phyloP scores from a whole-genome alignment of 2,797 vertebrate genomes.

The Sphaeramia orbicularis region DNA sequence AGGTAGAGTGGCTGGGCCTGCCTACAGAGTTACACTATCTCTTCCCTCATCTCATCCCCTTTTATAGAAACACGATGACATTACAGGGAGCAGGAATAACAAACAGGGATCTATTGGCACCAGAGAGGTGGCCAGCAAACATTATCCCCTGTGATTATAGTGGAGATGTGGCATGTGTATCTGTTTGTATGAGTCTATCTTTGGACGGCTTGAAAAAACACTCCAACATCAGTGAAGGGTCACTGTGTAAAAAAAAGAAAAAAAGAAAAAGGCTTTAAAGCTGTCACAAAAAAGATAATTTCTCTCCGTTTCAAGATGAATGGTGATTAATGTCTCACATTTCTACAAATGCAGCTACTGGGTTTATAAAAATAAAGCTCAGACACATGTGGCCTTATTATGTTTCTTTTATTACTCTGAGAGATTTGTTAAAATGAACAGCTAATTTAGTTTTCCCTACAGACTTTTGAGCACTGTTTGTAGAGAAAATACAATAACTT shows the following conservation, averaged over 20 bases:
- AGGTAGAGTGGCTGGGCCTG: constrained; percentile 26
- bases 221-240: constrained; percentile 6
- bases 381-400: too few species aligned
- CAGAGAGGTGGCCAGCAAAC: constrained; percentile 55
- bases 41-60: constrained; percentile 57
- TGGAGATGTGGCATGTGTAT: constrained; percentile 22
- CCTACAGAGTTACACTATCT: constrained; percentile 40
- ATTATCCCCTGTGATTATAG: constrained; percentile 57
- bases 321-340: too few species aligned
- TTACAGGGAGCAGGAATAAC: constrained; percentile 73
- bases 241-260: neutral
- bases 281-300: neutral
- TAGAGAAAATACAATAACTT: too few species aligned
- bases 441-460: too few species aligned
- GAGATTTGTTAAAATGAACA: too few species aligned
- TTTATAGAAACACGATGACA: constrained; percentile 80
- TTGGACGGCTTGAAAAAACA: constrained; percentile 29
- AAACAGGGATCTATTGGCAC: constrained; percentile 71
- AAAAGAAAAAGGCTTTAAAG: neutral
- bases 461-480: too few species aligned
- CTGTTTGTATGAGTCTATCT: constrained; percentile 48
- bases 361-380: too few species aligned
- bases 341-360: too few species aligned
- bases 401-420: too few species aligned
- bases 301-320: too few species aligned